A percentile compares a stretch with the other conserved stretches of the same genome.
Evolutionary conservation across 1,140 invertebrate species (phyloP).

Genomic region (Brachionus rubens): DNA sequence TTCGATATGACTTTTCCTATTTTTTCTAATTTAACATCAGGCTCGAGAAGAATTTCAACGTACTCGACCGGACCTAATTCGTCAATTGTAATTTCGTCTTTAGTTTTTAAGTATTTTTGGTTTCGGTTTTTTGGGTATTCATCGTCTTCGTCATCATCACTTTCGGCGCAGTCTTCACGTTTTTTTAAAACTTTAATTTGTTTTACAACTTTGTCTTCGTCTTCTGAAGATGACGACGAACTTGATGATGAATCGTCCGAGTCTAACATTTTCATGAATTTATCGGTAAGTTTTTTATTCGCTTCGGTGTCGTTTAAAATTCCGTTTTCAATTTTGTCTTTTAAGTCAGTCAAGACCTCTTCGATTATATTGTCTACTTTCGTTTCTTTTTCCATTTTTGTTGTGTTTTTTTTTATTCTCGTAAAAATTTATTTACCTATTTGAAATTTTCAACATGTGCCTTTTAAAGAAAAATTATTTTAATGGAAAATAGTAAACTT

Average conservation of each 20-base stretch:
- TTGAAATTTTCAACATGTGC: not conserved
- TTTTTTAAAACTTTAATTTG: not conserved
- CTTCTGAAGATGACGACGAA: slow-evolving; percentile 4
- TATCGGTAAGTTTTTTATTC: not conserved
- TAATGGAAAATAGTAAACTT: not conserved
- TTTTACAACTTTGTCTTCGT: not conserved
- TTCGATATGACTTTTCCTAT: slow-evolving; percentile 36
- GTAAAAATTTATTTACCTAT: no score
- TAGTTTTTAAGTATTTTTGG: slow-evolving; percentile 39
- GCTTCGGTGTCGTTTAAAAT: not conserved
- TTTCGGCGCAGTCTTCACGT: not conserved
- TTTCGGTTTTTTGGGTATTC: not conserved
- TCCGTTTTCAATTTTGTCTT: slow-evolving; percentile 21
- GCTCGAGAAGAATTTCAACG: slow-evolving; percentile 25
- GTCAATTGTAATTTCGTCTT: slow-evolving; percentile 25
- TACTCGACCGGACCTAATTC: slow-evolving; percentile 32
- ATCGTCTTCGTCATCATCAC: slow-evolving; percentile 18
- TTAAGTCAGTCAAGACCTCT: not conserved
- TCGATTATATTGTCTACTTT: not conserved
- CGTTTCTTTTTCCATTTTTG: not conserved
- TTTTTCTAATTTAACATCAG: slow-evolving; percentile 8
- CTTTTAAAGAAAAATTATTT: not conserved
- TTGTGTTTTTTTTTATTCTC: not conserved
- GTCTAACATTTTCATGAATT: slow-evolving; percentile 16
- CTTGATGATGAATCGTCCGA: not conserved